Conservation (phyloP, 1,140 invertebrate genomes). For the Wiebesia pumilae region DNA sequence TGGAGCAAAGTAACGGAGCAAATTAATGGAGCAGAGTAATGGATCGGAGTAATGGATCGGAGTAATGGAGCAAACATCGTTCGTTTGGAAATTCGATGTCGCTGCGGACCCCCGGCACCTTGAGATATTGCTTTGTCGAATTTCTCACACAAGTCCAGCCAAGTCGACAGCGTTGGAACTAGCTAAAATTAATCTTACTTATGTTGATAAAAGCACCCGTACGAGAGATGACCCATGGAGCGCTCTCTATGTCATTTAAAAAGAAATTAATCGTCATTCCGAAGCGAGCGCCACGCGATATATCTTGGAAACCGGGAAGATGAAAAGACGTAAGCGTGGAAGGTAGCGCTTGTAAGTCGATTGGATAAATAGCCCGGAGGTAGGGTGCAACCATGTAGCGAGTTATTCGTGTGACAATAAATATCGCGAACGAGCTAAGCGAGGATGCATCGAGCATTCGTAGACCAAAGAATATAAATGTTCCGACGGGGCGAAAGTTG, state of each 20-base stretch:
- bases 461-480: slow-evolving; percentile 35
- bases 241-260: slow-evolving; percentile 1
- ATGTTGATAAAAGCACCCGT: neutral
- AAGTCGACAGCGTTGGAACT: neutral
- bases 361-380: neutral
- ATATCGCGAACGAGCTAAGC: slow-evolving; percentile 24
- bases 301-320: neutral
- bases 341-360: neutral
- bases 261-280: slow-evolving; percentile 38
- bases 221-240: neutral
- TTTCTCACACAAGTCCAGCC: neutral
- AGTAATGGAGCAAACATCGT: neutral
- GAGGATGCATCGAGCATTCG: slow-evolving; percentile 8
- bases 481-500: neutral
- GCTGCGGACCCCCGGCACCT: neutral
- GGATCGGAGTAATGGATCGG: too few relatives aligned
- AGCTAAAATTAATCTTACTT: slow-evolving; percentile 10
- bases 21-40: too few relatives aligned
- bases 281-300: neutral
- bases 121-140: neutral
- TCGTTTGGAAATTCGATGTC: neutral
- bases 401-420: slow-evolving; percentile 37
- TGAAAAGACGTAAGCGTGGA: neutral
- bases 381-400: slow-evolving; percentile 2
- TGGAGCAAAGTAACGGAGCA: too few relatives aligned